Evolutionary conservation across 2,797 vertebrate species (phyloP).

Genomic region (Calcarius lapponicus): DNA sequence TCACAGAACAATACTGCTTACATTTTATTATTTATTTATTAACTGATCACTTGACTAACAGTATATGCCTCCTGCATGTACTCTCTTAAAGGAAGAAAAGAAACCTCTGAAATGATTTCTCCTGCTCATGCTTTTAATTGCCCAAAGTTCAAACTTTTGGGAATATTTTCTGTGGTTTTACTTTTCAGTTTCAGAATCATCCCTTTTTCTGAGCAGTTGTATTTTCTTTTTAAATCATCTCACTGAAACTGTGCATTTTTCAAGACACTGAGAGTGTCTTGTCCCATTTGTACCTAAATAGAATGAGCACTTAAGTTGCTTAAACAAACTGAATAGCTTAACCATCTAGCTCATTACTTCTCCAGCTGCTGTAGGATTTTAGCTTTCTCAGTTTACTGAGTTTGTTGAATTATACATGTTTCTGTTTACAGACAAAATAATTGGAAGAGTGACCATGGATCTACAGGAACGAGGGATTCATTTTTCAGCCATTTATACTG

Average conservation of each 20-base stretch:
- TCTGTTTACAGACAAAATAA: slow-evolving; percentile 70
- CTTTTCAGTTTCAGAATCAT: background rate
- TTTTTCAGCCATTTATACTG: slow-evolving; percentile 67
- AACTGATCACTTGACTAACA: background rate
- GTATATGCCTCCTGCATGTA: background rate
- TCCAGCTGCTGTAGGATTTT: background rate
- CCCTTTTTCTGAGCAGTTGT: background rate
- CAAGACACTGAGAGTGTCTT: background rate
- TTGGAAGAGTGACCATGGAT: slow-evolving; percentile 48
- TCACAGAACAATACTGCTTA: background rate
- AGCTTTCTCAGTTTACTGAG: background rate
- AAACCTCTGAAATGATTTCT: background rate
- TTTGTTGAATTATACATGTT: slow-evolving; percentile 28
- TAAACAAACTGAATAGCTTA: background rate
- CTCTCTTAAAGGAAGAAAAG: background rate
- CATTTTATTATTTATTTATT: background rate
- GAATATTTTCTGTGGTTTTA: background rate
- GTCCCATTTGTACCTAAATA: background rate
- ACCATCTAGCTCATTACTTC: background rate
- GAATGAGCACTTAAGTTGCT: background rate
- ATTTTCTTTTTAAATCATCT: background rate
- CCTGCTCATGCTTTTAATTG: background rate
- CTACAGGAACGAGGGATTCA: slow-evolving; percentile 54
- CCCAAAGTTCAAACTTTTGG: background rate
- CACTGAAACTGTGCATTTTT: background rate